These are phyloP conservation scores for Meandrusa payeni DNA, from an alignment of 2,888 invertebrate species.

Conservation along the genomic window DNA sequence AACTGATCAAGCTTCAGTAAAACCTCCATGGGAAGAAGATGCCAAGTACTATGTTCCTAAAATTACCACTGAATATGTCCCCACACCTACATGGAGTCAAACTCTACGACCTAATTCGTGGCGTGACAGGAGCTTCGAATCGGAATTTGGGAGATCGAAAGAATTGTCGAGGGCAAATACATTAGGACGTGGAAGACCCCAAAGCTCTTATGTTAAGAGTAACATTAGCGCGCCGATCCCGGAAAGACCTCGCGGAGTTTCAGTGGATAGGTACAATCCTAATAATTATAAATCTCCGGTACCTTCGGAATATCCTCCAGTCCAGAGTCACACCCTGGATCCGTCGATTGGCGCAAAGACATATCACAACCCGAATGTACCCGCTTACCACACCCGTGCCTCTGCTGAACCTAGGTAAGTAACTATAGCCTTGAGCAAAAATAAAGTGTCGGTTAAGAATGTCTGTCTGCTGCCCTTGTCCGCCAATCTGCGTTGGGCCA, in stretches of 20 bases:
- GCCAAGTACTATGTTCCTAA: slow-evolving; percentile 52
- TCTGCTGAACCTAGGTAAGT: slow-evolving; percentile 74
- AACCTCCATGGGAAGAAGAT: slow-evolving; percentile 70
- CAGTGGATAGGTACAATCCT: slow-evolving; percentile 72
- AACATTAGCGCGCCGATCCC: slow-evolving; percentile 46
- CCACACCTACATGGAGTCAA: slow-evolving; percentile 73
- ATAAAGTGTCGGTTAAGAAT: too few species aligned
- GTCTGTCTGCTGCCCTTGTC: too few species aligned
- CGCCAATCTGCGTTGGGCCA: too few species aligned
- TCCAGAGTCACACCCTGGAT: slow-evolving; percentile 71
- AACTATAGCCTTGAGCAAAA: too few species aligned
- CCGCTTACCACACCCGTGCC: slow-evolving; percentile 71
- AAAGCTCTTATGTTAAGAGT: slow-evolving; percentile 55
- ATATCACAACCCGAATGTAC: slow-evolving; percentile 70
- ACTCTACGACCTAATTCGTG: slow-evolving; percentile 67
- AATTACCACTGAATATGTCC: slow-evolving; percentile 45
- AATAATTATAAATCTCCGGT: slow-evolving; percentile 63
- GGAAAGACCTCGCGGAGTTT: slow-evolving; percentile 65
- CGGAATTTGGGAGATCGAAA: slow-evolving; percentile 61
- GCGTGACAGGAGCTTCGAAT: slow-evolving; percentile 72
- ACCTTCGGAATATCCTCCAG: slow-evolving; percentile 64
- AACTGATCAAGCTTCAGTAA: slow-evolving; percentile 49
- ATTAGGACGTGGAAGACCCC: slow-evolving; percentile 64
- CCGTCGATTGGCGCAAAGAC: slow-evolving; percentile 53
- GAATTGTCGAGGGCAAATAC: slow-evolving; percentile 69